A percentile compares a stretch with the other conserved stretches of the same genome.
These are phyloP conservation scores for Drosophila varians DNA, from an alignment of 1,140 invertebrate genomes.

Conservation along the genomic window DNA sequence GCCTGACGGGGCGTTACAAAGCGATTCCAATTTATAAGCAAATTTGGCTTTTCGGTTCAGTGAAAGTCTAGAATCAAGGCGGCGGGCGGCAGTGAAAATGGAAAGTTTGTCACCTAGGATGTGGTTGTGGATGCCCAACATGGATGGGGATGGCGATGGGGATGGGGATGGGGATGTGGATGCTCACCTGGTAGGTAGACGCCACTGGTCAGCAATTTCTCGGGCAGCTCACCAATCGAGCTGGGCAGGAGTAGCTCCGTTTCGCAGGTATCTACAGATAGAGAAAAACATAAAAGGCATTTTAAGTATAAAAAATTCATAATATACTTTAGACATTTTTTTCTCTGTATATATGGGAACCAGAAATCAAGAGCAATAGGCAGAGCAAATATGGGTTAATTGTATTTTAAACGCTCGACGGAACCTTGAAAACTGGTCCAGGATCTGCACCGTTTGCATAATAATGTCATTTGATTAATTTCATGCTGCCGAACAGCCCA, in stretches of 20 bases:
- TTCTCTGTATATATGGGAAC: neutral
- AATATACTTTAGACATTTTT: neutral
- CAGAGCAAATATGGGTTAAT: constrained; percentile 65
- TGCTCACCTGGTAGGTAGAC: constrained; percentile 86
- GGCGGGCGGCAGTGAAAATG: constrained; percentile 47
- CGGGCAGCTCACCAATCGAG: constrained; percentile 85
- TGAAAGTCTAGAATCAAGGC: constrained; percentile 75
- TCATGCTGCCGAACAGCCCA: constrained; percentile 40
- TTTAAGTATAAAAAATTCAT: neutral
- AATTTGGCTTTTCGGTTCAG: constrained; percentile 51
- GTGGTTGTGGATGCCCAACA: neutral
- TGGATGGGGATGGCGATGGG: neutral
- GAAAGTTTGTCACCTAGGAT: constrained; percentile 62
- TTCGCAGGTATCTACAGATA: constrained; percentile 42
- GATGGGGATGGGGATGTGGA: constrained; percentile 3
- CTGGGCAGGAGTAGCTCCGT: constrained; percentile 83
- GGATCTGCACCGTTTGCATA: constrained; percentile 69
- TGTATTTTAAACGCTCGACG: constrained; percentile 71
- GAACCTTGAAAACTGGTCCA: constrained; percentile 78
- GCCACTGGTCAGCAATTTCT: constrained; percentile 85
- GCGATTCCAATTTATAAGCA: constrained; percentile 71
- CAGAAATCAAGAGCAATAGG: constrained; percentile 7
- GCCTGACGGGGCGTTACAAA: constrained; percentile 57
- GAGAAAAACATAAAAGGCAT: neutral
- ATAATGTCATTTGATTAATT: constrained; percentile 78